Evolutionary conservation across 2,888 invertebrate genomes (phyloP), one percentile per base, ranked within the genome.

Genomic region (Acleris cristana): DNA sequence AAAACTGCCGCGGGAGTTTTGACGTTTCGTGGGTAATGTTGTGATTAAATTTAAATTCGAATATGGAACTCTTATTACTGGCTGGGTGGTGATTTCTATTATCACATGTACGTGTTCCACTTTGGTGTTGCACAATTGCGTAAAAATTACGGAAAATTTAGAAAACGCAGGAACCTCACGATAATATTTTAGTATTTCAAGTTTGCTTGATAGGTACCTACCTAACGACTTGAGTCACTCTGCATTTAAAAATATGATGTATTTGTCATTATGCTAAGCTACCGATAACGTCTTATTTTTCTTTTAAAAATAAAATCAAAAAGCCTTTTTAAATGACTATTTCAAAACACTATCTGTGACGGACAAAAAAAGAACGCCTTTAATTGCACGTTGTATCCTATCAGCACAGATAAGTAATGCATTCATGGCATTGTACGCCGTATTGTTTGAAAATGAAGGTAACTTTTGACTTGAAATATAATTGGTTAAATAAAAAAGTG

Each of bases 301-400:
- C 30, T 26, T 53, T 54, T 49, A 68, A 61, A 58, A 65, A 54
- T 10, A 63, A 68, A 67, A 63, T 30, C 54, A 67, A 58, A 67
- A 63, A 57, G 52, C 45, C 52, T 26, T 48, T 45, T 62, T 48
- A 53, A 67, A 66, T 40, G 45, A 66, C 66, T 79, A 76, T 78
- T 76, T 72, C 75, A 76, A 72, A 77, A 76, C 77, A 73, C 77
- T 82, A 82, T 84, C 82, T 77, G 77, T 76, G 78, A 78, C 83
- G 80, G 79, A 78, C 69, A 79, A 81, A 75, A 74, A 76, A 80
- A 62, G 79, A 83, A 84, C 80, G 73, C 77, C 79, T 81, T 79
- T 82, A 83, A 84, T 85, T 83, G 83, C 73, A 82, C 72, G 78
- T 70, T 70, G 53, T 40, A 40, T 76, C 65, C 69, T 62, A 57